These are phyloP conservation scores for Smutsia temminckii DNA, from an alignment of 2,797 vertebrate species.

Conservation along the genomic window DNA sequence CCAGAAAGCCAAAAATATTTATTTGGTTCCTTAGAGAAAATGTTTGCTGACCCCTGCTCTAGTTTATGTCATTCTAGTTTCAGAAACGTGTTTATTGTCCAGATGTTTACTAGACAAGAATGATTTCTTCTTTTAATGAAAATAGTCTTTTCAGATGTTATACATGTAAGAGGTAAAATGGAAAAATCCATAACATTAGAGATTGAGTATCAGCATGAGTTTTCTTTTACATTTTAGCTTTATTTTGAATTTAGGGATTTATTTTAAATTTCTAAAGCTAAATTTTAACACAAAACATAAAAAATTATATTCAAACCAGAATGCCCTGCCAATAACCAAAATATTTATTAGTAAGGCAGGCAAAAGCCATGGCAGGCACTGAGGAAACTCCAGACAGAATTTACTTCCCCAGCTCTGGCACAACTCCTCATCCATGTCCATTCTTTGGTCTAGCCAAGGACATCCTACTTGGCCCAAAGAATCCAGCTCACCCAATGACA, in stretches of 20 bases:
- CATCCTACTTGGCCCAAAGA: background rate
- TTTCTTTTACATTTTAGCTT: background rate
- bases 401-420: fast-evolving
- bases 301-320: background rate
- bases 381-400: background rate
- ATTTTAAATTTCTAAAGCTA: too few relatives aligned
- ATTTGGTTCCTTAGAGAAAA: background rate
- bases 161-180: background rate
- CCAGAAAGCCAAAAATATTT: background rate
- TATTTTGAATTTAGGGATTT: background rate
- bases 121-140: conserved; percentile 23
- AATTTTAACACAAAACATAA: background rate
- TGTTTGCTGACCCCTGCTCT: background rate
- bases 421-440: fast-evolving
- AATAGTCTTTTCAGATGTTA: background rate
- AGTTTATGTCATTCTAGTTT: background rate
- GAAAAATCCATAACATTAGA: background rate
- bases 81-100: background rate
- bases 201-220: background rate
- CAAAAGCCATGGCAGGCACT: background rate
- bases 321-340: background rate
- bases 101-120: background rate
- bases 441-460: background rate
- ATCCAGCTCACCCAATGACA: background rate
- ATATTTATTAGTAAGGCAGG: background rate